These are phyloP conservation scores for Pycnonotus jocosus DNA, from an alignment of 2,113 vertebrate genomes.

Conservation along the genomic window DNA sequence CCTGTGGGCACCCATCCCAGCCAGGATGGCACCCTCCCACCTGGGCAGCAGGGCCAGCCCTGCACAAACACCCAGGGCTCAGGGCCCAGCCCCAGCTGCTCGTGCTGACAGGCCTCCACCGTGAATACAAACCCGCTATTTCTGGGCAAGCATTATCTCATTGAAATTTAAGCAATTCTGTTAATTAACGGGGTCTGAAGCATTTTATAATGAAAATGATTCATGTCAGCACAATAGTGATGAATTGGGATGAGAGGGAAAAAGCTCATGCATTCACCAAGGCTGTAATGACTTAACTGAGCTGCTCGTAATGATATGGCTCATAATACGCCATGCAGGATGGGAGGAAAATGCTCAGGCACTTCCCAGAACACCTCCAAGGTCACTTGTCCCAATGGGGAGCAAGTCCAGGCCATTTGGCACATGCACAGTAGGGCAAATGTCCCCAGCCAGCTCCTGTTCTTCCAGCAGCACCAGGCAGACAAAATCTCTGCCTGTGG, in stretches of 20 bases:
- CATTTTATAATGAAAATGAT: conserved; percentile 62
- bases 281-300: conserved; percentile 48
- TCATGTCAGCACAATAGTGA: conserved; percentile 57
- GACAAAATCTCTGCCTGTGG: neutral
- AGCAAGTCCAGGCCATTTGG: neutral
- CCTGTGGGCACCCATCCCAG: neutral
- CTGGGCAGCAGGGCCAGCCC: neutral
- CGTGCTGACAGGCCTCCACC: neutral
- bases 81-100: neutral
- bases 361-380: conserved; percentile 51
- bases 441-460: neutral
- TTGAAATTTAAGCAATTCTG: conserved; percentile 53
- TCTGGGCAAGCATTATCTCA: conserved; percentile 27
- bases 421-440: neutral
- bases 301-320: conserved; percentile 6
- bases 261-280: conserved; percentile 34
- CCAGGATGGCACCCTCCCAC: neutral
- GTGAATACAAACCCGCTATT: neutral
- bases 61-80: neutral
- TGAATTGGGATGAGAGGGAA: conserved; percentile 48
- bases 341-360: conserved; percentile 12
- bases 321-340: neutral
- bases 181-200: conserved; percentile 59
- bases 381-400: neutral
- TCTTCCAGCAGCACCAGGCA: neutral